phyloP scores from a whole-genome alignment of 2,113 vertebrate genomes.

The Vimba vimba region DNA sequence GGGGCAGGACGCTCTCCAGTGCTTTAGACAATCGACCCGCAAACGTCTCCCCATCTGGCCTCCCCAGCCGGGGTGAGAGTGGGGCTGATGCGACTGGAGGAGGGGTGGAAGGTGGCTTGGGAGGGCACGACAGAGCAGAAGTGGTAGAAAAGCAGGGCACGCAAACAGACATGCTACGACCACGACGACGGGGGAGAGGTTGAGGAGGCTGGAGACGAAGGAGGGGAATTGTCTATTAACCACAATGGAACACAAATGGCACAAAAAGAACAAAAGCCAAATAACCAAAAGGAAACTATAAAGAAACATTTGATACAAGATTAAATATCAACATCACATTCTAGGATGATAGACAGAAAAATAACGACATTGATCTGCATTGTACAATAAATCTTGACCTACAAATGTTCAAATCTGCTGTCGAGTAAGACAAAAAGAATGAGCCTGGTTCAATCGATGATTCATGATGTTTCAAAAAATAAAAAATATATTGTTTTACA shows the following conservation, averaged over 20 bases:
- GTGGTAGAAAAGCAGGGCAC: conserved; percentile 86
- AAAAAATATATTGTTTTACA: not conserved
- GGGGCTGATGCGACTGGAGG: conserved; percentile 83
- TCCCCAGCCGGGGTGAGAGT: conserved; percentile 80
- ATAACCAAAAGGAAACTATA: conserved; percentile 15
- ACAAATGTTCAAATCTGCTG: conserved; percentile 1
- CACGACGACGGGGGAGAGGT: conserved; percentile 78
- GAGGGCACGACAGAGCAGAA: conserved; percentile 74
- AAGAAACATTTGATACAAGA: not conserved
- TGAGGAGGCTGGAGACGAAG: conserved; percentile 64
- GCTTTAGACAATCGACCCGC: conserved; percentile 95
- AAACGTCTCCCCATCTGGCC: conserved; percentile 87
- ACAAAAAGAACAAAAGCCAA: conserved; percentile 29
- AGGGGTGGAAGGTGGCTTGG: conserved; percentile 83
- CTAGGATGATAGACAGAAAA: not conserved
- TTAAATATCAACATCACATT: not conserved
- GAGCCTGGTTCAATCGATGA: not conserved
- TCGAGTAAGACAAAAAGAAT: not conserved
- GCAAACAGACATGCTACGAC: conserved; percentile 98
- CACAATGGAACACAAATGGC: conserved; percentile 32
- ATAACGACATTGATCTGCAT: not conserved
- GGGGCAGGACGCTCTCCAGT: conserved; percentile 94
- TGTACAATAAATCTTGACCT: not conserved
- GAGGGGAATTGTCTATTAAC: conserved; percentile 54
- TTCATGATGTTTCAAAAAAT: not conserved